phyloP scores from a whole-genome alignment of 2,888 invertebrate genomes.

The Lasioglossum marginatum region DNA sequence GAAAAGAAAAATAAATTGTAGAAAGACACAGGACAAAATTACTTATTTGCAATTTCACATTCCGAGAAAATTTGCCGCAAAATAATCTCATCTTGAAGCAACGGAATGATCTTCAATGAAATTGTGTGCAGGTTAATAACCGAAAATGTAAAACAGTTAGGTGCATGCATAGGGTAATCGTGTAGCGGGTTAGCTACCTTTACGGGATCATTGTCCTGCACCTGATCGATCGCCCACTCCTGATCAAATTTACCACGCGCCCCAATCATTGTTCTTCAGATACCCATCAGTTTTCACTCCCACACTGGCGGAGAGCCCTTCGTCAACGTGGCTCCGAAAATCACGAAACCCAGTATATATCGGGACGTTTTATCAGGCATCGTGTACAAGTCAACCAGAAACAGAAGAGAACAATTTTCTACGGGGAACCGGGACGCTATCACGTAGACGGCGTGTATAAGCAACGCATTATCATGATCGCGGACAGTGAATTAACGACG shows the following conservation, averaged over 20 bases:
- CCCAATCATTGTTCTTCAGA: neutral
- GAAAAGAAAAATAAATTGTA: too few relatives aligned
- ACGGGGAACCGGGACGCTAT: conserved; percentile 23
- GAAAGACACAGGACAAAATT: too few relatives aligned
- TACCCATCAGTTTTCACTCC: neutral
- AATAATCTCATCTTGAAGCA: too few relatives aligned
- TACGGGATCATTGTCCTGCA: neutral
- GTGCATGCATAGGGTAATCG: neutral
- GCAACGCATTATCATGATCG: conserved; percentile 62
- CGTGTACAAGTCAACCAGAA: conserved; percentile 18
- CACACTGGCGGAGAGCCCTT: neutral
- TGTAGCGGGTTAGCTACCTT: neutral
- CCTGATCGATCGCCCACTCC: neutral
- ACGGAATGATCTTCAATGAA: too few relatives aligned
- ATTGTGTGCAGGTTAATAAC: neutral
- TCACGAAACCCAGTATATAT: conserved; percentile 36
- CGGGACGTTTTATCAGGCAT: conserved; percentile 40
- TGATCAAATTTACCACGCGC: conserved; percentile 3
- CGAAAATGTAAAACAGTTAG: neutral
- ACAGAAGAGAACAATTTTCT: conserved; percentile 46
- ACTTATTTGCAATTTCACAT: too few relatives aligned
- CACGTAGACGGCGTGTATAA: conserved; percentile 48
- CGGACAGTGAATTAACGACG: conserved; percentile 70
- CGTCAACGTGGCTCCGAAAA: conserved; percentile 31
- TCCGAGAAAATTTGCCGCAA: too few relatives aligned